Conservation (phyloP, 2,797 vertebrate genomes). For the Eidolon dupreanum region DNA sequence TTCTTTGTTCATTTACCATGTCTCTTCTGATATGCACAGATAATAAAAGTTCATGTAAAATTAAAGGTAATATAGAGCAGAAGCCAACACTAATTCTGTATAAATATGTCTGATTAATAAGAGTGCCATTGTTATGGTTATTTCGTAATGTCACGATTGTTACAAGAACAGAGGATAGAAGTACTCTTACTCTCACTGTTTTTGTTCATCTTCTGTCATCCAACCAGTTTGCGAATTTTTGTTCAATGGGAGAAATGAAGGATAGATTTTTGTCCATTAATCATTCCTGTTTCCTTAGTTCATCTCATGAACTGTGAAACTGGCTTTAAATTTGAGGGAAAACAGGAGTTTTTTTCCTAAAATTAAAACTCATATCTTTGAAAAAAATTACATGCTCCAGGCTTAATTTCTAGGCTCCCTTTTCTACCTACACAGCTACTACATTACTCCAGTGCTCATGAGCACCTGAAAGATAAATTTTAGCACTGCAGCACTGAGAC, state of each 20-base stretch:
- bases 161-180: constrained; percentile 61
- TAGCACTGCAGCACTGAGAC: background rate
- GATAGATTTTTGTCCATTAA: constrained; percentile 48
- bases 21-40: constrained; percentile 72
- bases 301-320: constrained; percentile 64
- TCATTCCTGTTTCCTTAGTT: constrained; percentile 37
- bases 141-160: constrained; percentile 70
- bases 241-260: constrained; percentile 56
- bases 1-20: constrained; percentile 82
- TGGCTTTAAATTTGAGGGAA: constrained; percentile 57
- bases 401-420: constrained; percentile 1
- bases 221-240: constrained; percentile 54
- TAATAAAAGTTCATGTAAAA: constrained; percentile 80
- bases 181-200: constrained; percentile 60
- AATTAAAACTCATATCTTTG: constrained; percentile 53
- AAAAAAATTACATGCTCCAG: constrained; percentile 18
- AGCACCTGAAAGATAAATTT: background rate
- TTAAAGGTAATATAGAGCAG: constrained; percentile 78
- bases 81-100: constrained; percentile 81
- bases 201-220: constrained; percentile 57
- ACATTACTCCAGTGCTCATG: background rate
- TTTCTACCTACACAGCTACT: background rate
- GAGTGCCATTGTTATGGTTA: constrained; percentile 71
- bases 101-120: constrained; percentile 79
- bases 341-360: constrained; percentile 39